Percentiles rank a stretch among this genome's conserved stretches.
Conservation (phyloP, 2,888 invertebrate genomes). For the Atethmia centrago region DNA sequence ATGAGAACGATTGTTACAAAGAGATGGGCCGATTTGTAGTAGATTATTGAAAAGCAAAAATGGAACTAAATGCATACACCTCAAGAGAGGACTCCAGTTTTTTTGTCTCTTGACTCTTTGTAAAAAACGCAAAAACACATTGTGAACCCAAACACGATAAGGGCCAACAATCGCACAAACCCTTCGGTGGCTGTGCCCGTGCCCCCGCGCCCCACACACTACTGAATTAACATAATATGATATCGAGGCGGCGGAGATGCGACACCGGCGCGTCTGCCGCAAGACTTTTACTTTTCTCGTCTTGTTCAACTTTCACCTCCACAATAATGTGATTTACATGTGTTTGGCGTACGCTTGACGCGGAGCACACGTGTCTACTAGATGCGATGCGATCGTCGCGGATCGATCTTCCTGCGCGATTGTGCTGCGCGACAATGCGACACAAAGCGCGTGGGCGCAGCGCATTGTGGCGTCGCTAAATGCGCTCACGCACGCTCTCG, state of each 20-base stretch:
- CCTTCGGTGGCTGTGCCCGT: slow-evolving; percentile 78
- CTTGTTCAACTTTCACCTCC: slow-evolving; percentile 89
- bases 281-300: slow-evolving; percentile 88
- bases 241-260: slow-evolving; percentile 81
- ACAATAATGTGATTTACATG: slow-evolving; percentile 86
- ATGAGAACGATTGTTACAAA: slow-evolving; percentile 77
- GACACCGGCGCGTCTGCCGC: slow-evolving; percentile 72
- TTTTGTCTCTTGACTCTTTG: slow-evolving; percentile 79
- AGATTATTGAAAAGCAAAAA: slow-evolving; percentile 82
- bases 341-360: slow-evolving; percentile 68
- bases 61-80: slow-evolving; percentile 77
- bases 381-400: slow-evolving; percentile 68
- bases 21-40: slow-evolving; percentile 85
- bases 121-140: slow-evolving; percentile 80
- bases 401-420: slow-evolving; percentile 82
- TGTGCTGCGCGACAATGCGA: slow-evolving; percentile 76
- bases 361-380: slow-evolving; percentile 71
- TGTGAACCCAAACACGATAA: slow-evolving; percentile 79
- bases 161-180: slow-evolving; percentile 80
- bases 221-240: slow-evolving; percentile 83
- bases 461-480: slow-evolving; percentile 82
- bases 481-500: slow-evolving; percentile 76
- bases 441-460: slow-evolving; percentile 82
- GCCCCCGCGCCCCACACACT: slow-evolving; percentile 69
- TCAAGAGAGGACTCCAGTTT: slow-evolving; percentile 77